Conservation (phyloP, 2,888 invertebrate genomes). For the Nomada ruficornis region DNA sequence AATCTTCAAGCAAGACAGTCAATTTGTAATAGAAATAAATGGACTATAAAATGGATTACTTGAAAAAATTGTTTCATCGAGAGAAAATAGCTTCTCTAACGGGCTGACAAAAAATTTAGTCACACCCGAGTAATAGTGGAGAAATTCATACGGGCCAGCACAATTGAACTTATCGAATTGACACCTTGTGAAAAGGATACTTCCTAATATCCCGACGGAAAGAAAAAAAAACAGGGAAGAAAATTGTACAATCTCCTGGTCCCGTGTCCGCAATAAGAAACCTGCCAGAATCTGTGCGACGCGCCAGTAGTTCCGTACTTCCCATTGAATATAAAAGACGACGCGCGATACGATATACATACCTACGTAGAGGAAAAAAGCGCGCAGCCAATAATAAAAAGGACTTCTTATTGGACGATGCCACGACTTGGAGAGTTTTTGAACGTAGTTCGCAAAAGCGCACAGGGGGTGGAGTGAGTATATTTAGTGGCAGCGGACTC, state of each 20-base stretch:
- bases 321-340: constrained; percentile 24
- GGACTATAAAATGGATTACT: no score
- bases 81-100: no score
- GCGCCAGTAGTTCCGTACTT: background rate
- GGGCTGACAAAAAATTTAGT: no score
- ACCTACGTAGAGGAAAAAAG: background rate
- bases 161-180: no score
- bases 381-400: constrained; percentile 50
- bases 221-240: no score
- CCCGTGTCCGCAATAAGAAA: background rate
- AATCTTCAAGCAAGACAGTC: no score
- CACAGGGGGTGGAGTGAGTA: constrained; percentile 67
- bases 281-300: background rate
- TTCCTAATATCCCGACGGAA: background rate
- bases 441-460: constrained; percentile 62
- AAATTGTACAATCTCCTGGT: no score
- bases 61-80: no score
- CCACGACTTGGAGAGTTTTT: constrained; percentile 63
- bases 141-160: no score
- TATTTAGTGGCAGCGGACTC: constrained; percentile 78
- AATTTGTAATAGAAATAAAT: no score
- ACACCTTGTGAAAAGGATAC: no score
- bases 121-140: no score
- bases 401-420: constrained; percentile 59
- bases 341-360: background rate